Conservation (phyloP, 2,113 vertebrate species). For the Myotis davidii region DNA sequence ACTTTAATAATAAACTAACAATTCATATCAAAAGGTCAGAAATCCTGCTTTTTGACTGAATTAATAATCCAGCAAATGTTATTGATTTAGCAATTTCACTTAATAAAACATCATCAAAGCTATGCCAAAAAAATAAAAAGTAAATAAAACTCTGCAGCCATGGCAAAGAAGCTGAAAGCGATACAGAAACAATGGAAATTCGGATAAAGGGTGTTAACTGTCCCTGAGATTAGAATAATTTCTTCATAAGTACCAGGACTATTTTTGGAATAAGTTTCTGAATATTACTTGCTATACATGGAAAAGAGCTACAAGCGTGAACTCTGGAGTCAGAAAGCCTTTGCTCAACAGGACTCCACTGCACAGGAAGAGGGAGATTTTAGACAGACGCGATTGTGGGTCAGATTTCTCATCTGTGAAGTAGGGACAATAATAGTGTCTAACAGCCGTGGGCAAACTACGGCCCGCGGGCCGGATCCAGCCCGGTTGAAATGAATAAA, state of each 20-base stretch:
- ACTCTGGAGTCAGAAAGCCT: background rate
- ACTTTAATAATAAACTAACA: constrained; percentile 65
- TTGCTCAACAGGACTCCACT: background rate
- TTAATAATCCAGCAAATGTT: constrained; percentile 64
- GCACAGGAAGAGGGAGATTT: background rate
- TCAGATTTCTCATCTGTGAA: background rate
- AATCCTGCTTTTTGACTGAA: constrained; percentile 67
- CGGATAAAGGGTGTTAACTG: background rate
- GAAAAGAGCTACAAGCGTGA: background rate
- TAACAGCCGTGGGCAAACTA: too few species aligned
- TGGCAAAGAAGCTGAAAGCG: background rate
- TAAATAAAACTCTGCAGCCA: background rate
- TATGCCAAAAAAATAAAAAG: background rate
- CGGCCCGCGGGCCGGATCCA: too few species aligned
- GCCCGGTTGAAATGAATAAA: too few species aligned
- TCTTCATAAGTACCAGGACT: background rate
- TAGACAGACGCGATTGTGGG: background rate
- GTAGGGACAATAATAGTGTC: background rate
- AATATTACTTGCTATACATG: background rate
- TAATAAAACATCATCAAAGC: constrained; percentile 64
- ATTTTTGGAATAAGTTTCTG: background rate
- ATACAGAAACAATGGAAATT: background rate
- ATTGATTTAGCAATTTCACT: constrained; percentile 62
- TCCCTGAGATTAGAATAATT: background rate
- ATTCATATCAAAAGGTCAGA: constrained; percentile 57